These are phyloP conservation scores for Adelognathus sp. DNA, from an alignment of 2,888 invertebrate species.

Conservation along the genomic window DNA sequence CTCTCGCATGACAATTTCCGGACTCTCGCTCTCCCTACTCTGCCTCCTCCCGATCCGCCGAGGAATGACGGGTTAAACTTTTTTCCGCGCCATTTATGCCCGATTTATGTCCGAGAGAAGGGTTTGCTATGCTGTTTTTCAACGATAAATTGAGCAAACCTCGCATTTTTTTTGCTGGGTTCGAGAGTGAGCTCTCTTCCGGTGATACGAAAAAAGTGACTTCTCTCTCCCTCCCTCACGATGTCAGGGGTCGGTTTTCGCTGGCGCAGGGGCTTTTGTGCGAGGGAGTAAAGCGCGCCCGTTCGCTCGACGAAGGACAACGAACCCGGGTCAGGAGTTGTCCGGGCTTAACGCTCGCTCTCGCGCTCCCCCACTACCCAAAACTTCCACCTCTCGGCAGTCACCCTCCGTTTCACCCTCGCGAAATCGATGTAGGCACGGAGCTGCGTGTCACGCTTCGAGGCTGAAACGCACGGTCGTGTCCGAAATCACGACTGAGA, in stretches of 20 bases:
- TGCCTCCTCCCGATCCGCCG: neutral
- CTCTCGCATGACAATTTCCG: neutral
- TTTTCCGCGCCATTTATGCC: neutral
- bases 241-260: conserved; percentile 37
- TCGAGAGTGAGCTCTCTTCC: conserved; percentile 37
- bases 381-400: conserved; percentile 52
- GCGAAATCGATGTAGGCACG: conserved; percentile 58
- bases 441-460: conserved; percentile 41
- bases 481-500: neutral
- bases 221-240: neutral
- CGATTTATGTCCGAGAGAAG: neutral
- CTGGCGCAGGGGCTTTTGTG: conserved; percentile 19
- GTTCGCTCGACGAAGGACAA: conserved; percentile 70
- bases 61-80: neutral
- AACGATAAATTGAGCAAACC: conserved; percentile 51
- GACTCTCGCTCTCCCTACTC: neutral
- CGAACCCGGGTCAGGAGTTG: conserved; percentile 75
- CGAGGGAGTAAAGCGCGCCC: conserved; percentile 49
- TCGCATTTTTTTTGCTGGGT: conserved; percentile 38
- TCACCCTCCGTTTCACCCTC: conserved; percentile 51
- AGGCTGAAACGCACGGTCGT: conserved; percentile 25
- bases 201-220: neutral
- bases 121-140: conserved; percentile 21
- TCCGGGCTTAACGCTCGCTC: conserved; percentile 65
- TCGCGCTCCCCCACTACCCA: conserved; percentile 25